phyloP scores from a whole-genome alignment of 2,113 vertebrate species.

The Nestor notabilis region DNA sequence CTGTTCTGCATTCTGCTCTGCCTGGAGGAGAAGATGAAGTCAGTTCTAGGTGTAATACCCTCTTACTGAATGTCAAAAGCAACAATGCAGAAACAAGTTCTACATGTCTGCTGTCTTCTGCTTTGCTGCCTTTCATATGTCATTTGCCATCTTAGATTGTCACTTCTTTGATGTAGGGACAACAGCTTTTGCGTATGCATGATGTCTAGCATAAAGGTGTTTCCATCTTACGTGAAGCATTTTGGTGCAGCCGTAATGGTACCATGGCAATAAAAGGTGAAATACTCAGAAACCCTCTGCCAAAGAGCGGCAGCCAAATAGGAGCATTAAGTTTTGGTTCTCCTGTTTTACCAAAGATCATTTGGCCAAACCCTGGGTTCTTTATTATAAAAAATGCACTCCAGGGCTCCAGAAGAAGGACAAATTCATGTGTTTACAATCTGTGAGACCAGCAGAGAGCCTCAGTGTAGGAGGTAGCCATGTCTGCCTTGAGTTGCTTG shows the following conservation, averaged over 20 bases:
- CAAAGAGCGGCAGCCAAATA: background rate
- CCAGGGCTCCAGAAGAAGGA: background rate
- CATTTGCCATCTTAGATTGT: slow-evolving; percentile 39
- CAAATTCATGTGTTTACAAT: background rate
- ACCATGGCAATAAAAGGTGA: background rate
- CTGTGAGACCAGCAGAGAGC: background rate
- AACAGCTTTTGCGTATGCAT: background rate
- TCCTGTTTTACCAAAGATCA: background rate
- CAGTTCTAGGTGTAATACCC: background rate
- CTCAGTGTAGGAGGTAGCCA: background rate
- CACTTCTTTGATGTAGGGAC: background rate
- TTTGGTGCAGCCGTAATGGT: background rate
- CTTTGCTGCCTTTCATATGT: slow-evolving; percentile 13
- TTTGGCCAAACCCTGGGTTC: background rate
- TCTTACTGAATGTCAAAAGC: background rate
- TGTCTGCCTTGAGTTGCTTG: background rate
- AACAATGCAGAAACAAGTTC: background rate
- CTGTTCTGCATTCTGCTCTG: background rate
- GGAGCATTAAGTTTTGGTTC: background rate
- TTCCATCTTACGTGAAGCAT: background rate
- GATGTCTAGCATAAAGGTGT: background rate
- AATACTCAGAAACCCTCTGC: background rate
- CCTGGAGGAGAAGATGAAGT: background rate
- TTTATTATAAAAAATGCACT: background rate
- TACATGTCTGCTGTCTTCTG: background rate